phyloP scores from a whole-genome alignment of 2,888 invertebrate species.

The Eupithecia subumbrata region DNA sequence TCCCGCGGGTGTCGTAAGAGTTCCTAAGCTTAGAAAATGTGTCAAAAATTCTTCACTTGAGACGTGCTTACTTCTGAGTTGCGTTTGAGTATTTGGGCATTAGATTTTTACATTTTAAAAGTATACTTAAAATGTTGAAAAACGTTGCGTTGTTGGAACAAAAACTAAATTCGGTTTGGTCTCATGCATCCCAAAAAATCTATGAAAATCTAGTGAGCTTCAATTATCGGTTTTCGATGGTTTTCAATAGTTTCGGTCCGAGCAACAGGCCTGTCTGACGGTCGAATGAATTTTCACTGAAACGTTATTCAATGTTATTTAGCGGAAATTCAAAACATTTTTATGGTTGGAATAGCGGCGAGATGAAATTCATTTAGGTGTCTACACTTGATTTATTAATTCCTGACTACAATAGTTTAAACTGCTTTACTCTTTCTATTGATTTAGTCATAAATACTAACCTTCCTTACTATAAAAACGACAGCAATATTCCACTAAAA shows the following conservation, averaged over 20 bases:
- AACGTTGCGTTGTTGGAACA: not conserved
- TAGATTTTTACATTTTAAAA: too few relatives aligned
- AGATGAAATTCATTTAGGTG: not conserved
- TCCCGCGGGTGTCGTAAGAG: too few relatives aligned
- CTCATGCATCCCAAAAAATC: not conserved
- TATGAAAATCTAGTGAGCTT: slow-evolving; percentile 20
- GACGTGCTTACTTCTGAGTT: too few relatives aligned
- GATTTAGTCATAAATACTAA: not conserved
- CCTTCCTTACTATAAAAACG: not conserved
- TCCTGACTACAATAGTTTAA: not conserved
- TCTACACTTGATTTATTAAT: not conserved
- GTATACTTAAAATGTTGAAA: too few relatives aligned
- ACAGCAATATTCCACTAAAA: not conserved
- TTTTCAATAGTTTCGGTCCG: slow-evolving; percentile 11
- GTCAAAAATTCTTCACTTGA: too few relatives aligned
- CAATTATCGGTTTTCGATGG: slow-evolving; percentile 39
- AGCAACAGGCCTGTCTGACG: slow-evolving; percentile 34
- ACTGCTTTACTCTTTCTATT: not conserved
- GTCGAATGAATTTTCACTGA: slow-evolving; percentile 30
- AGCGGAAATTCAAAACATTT: slow-evolving; percentile 26
- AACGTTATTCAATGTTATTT: slow-evolving; percentile 33
- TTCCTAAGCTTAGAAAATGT: too few relatives aligned
- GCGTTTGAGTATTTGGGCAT: too few relatives aligned
- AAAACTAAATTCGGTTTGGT: not conserved
- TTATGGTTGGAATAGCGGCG: slow-evolving; percentile 6